A percentile compares a stretch with the other conserved stretches of the same genome.
phyloP scores from a whole-genome alignment of 2,113 vertebrate species.

The Pelvicachromis taeniatus region DNA sequence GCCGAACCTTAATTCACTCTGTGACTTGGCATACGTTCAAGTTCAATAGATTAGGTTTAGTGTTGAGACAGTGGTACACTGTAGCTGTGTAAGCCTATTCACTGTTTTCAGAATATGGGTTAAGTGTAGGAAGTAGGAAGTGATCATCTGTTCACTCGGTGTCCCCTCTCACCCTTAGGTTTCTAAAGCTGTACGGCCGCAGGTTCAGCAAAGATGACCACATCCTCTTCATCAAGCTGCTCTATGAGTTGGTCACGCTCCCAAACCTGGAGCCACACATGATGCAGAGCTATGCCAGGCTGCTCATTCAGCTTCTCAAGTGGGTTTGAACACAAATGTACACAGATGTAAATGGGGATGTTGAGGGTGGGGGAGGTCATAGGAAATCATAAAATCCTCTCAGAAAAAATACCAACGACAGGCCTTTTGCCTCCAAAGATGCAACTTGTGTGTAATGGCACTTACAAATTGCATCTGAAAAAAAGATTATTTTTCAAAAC shows the following conservation, averaged over 20 bases:
- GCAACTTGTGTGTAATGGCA: not conserved
- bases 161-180: conserved; percentile 64
- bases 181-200: conserved; percentile 90
- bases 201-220: conserved; percentile 96
- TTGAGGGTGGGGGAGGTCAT: not conserved
- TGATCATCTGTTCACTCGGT: not conserved
- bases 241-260: conserved; percentile 92
- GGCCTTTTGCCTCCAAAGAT: not conserved
- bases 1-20: not conserved
- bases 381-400: not conserved
- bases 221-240: conserved; percentile 88
- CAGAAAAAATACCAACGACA: not conserved
- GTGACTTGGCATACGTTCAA: not conserved
- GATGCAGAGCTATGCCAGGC: conserved; percentile 91
- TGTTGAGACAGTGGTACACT: not conserved
- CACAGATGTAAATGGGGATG: not conserved
- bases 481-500: not conserved
- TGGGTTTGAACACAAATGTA: conserved; percentile 65
- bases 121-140: conserved; percentile 4
- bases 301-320: conserved; percentile 92
- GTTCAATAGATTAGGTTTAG: not conserved
- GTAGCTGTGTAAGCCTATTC: not conserved
- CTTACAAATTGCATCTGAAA: not conserved
- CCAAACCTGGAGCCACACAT: conserved; percentile 91
- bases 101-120: not conserved